Evolutionary conservation across 1,140 invertebrate species (phyloP).

Genomic region (Drosophila pseudoobscura): DNA sequence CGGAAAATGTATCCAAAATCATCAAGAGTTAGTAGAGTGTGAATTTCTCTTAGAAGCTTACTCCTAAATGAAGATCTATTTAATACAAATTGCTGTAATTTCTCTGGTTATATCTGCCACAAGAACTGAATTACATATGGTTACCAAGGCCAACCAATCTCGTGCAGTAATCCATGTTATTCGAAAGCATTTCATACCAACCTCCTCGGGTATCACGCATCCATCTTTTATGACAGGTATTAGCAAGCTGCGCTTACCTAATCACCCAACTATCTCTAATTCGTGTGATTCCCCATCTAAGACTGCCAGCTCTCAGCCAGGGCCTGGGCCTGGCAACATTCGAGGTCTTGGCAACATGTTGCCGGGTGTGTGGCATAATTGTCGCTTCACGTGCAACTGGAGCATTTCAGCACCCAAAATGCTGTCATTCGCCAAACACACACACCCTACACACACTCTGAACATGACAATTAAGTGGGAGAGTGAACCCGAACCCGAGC

Average conservation of each 20-base stretch:
- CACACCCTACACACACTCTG: constrained; percentile 4
- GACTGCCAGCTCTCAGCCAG: constrained; percentile 22
- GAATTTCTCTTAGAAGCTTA: no score
- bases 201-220: neutral
- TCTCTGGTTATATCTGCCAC: no score
- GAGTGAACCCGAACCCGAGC: constrained; percentile 58
- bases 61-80: no score
- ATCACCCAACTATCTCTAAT: constrained; percentile 32
- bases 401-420: constrained; percentile 45
- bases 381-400: constrained; percentile 65
- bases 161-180: no score
- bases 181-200: neutral
- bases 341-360: constrained; percentile 46
- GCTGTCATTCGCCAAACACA: constrained; percentile 45
- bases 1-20: no score
- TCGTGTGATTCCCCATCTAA: constrained; percentile 26
- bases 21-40: no score
- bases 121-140: no score
- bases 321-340: constrained; percentile 38
- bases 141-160: no score
- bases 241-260: constrained; percentile 29
- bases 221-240: neutral
- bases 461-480: constrained; percentile 69
- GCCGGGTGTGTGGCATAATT: constrained; percentile 54
- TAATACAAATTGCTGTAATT: no score